Conservation (phyloP, 2,113 vertebrate species). For the Ctenomys sociabilis region DNA sequence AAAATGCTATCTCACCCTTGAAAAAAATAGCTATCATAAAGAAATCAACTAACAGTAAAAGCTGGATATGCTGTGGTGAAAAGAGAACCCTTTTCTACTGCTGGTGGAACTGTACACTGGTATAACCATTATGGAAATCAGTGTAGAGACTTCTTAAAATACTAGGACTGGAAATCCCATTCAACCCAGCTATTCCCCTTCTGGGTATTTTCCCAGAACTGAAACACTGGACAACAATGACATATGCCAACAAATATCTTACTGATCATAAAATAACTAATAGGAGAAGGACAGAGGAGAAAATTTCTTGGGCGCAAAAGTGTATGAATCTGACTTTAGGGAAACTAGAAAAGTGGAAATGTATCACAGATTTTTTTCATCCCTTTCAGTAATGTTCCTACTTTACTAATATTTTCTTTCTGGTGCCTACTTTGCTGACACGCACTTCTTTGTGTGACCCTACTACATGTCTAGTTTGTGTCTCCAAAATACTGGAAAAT, state of each 20-base stretch:
- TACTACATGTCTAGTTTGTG: background rate
- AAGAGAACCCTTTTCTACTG: too few relatives aligned
- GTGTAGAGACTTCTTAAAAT: too few relatives aligned
- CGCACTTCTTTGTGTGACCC: background rate
- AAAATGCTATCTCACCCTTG: too few relatives aligned
- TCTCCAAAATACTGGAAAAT: background rate
- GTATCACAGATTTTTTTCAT: background rate
- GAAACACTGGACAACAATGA: too few relatives aligned
- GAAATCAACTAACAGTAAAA: too few relatives aligned
- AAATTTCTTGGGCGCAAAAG: background rate
- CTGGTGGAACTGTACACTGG: too few relatives aligned
- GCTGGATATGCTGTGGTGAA: too few relatives aligned
- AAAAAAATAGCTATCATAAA: too few relatives aligned
- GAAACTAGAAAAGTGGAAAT: background rate
- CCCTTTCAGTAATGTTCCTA: background rate
- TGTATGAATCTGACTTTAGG: background rate
- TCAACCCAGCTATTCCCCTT: too few relatives aligned
- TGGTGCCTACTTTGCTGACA: background rate
- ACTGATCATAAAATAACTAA: slow-evolving; percentile 29
- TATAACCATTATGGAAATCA: too few relatives aligned
- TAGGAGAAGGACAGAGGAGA: background rate
- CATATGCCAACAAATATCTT: slow-evolving; percentile 9
- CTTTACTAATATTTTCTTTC: background rate
- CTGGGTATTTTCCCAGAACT: too few relatives aligned
- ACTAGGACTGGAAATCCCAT: too few relatives aligned